Base-by-base conservation (phyloP, 1,140 invertebrate species). In the Drosophila grimshawi region DNA sequence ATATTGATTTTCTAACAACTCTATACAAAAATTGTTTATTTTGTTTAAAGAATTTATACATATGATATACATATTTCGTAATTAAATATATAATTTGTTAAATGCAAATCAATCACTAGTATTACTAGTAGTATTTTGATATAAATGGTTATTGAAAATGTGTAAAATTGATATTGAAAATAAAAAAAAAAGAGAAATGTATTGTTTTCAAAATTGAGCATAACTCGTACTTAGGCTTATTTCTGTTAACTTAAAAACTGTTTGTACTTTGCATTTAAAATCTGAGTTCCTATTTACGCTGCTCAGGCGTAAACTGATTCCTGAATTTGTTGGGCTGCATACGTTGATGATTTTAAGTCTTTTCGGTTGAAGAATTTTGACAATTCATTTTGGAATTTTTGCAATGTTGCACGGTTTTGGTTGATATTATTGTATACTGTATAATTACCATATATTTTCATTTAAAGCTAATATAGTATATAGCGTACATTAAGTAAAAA, bases 1-100 rank as follows among this genome's bases (percentile, higher is more conserved):
- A 52, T 66, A 81, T 86, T 81, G 75, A 76, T 81, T 86, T 86
- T 81, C 64, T 80, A 86, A 86, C 82, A 86, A 81, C 71, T 86
- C 57, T 79, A 81, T 86, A 86, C 78, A 81, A 86, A 86, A 86
- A 81, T 81, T 78, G 78, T 76, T 57, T 51, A 33, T 81, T 62
- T 86, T 77, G 27, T 39, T 62, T 32, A 70, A 70, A 3, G 35
- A 64, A 63, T 81, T 59, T 70, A 82, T 64, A 76, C 55, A 71
- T 32, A 39, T 41, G 32, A 49, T 48, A 57, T 46, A 60, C 4
- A 72, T 56, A 32, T 39, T 55, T 67, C 29, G 46, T 35, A 29
- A 27, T 30, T 67, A 27, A 46, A 60, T 62, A 45, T 51, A 79
- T 62, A 78, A 66, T 79, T 69, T 52, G 27, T 69, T 79, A 83